Conservation (phyloP, 2,797 vertebrate genomes). For the Parotocinclus haroldoi region DNA sequence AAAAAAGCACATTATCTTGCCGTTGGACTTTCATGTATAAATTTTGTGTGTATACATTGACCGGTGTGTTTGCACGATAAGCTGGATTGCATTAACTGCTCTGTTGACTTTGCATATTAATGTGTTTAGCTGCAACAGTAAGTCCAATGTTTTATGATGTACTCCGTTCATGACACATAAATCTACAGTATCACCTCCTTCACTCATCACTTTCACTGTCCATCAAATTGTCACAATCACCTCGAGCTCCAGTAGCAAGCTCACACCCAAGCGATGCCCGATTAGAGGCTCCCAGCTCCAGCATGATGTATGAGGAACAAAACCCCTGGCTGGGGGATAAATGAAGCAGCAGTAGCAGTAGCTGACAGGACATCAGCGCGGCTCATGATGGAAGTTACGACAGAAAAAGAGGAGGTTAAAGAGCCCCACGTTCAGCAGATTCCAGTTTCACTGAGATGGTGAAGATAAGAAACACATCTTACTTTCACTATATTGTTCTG, state of each 20-base stretch:
- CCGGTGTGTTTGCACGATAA: neutral
- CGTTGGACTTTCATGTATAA: conserved; percentile 37
- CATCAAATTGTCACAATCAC: conserved; percentile 21
- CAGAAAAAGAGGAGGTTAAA: conserved; percentile 44
- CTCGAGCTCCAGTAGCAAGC: neutral
- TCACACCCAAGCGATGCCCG: conserved; percentile 3
- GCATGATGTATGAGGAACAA: conserved; percentile 22
- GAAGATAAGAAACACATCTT: conserved; percentile 37
- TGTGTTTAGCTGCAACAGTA: neutral
- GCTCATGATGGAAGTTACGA: conserved; percentile 37
- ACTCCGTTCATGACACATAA: no score
- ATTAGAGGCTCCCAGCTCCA: conserved; percentile 26
- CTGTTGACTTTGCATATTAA: conserved; percentile 25
- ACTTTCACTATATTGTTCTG: neutral
- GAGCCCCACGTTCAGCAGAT: conserved; percentile 26
- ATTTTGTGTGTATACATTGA: conserved; percentile 13
- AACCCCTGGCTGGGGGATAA: conserved; percentile 27
- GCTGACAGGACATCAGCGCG: neutral
- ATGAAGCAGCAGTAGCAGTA: conserved; percentile 1
- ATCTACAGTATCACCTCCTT: no score
- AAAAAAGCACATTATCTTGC: conserved; percentile 38
- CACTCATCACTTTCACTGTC: conserved; percentile 20
- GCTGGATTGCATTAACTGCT: conserved; percentile 38
- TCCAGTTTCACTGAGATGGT: conserved; percentile 24
- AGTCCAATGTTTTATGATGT: conserved; percentile 10